Percentiles rank a stretch among this genome's conserved stretches.
Conservation (phyloP, 2,113 vertebrate genomes). For the Crotophaga sulcirostris region DNA sequence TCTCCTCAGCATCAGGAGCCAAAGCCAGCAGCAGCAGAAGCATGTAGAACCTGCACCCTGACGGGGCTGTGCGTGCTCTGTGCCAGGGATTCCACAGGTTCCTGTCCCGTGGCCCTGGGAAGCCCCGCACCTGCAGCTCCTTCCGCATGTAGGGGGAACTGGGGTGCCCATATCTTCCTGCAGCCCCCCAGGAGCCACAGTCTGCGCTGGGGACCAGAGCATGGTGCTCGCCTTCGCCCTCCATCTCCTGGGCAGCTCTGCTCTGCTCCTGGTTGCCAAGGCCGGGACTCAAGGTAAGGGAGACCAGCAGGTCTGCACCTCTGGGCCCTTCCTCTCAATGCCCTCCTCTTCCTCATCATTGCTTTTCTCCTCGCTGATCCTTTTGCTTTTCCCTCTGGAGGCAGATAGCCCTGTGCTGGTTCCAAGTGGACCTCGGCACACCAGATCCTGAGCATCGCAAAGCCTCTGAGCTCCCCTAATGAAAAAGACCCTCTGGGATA, state of each 20-base stretch:
- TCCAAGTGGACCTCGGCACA: fast-evolving
- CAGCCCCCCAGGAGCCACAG: background rate
- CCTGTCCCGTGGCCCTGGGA: background rate
- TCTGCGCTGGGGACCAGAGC: background rate
- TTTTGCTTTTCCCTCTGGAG: background rate
- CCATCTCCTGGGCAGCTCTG: background rate
- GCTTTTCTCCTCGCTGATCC: background rate
- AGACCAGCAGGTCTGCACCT: fast-evolving
- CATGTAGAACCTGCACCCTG: background rate
- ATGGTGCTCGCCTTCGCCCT: background rate
- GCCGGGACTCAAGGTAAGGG: conserved; percentile 16
- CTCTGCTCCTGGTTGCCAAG: background rate
- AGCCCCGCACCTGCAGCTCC: background rate
- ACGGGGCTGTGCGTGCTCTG: background rate
- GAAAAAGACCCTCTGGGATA: background rate
- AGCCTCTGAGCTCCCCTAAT: background rate
- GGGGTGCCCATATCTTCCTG: background rate
- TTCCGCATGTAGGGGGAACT: background rate
- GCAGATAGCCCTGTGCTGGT: background rate
- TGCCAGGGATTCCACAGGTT: background rate
- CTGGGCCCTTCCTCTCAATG: fast-evolving
- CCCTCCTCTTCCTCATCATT: background rate
- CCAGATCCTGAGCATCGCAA: background rate
- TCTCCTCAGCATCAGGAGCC: background rate
- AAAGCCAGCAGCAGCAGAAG: background rate